A percentile compares a stretch with the other conserved stretches of the same genome.
phyloP scores from a whole-genome alignment of 2,113 vertebrate species.

The Rafetus swinhoei region DNA sequence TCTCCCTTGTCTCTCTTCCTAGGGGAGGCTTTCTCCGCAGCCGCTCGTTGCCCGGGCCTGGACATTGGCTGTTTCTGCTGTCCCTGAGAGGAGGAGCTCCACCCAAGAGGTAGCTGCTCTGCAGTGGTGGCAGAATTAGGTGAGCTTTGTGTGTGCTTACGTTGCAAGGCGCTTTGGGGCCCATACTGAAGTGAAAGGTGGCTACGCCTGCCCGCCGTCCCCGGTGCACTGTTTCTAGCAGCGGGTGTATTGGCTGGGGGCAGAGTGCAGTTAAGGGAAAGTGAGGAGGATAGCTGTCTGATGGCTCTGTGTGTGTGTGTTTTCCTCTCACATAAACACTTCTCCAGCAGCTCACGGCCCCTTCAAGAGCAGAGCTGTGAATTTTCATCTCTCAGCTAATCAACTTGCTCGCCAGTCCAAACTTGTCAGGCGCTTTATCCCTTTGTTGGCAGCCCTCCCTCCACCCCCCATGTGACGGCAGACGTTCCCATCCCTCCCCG shows the following conservation, averaged over 20 bases:
- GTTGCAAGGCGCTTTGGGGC: background rate
- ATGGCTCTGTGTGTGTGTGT: background rate
- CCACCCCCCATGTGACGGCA: slow-evolving; percentile 67
- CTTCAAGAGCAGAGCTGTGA: slow-evolving; percentile 68
- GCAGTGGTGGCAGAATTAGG: background rate
- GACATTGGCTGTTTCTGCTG: background rate
- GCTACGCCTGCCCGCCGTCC: background rate
- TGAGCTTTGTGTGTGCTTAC: background rate
- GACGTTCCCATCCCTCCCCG: slow-evolving; percentile 67
- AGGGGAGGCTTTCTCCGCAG: too few relatives aligned
- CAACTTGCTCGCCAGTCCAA: slow-evolving; percentile 78
- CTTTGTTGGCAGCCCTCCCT: slow-evolving; percentile 65
- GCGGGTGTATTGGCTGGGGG: background rate
- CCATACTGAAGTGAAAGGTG: background rate
- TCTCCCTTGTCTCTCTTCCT: too few relatives aligned
- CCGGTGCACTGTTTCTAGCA: background rate
- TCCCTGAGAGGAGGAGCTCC: background rate
- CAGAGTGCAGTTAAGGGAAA: background rate
- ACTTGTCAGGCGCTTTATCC: slow-evolving; percentile 78
- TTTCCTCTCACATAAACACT: slow-evolving; percentile 57
- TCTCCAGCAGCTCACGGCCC: slow-evolving; percentile 41
- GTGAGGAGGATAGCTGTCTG: background rate
- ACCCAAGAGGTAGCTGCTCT: background rate
- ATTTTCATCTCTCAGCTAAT: slow-evolving; percentile 81
- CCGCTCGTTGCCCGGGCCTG: background rate